A percentile compares a stretch with the other conserved stretches of the same genome.
Conservation (phyloP, 2,797 vertebrate genomes). For the Syngnathus rostellatus region DNA sequence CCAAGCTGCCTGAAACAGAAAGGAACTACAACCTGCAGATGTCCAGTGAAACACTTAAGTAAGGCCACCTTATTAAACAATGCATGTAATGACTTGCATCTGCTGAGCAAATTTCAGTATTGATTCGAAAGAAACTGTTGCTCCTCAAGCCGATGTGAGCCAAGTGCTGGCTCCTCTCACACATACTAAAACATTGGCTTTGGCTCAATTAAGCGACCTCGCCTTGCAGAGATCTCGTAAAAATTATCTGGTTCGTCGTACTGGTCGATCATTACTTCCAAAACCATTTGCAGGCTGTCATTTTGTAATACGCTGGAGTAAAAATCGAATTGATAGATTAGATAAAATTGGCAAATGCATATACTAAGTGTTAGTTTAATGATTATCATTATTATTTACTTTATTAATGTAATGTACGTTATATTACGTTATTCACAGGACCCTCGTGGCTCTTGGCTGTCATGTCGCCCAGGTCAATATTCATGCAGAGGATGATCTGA, state of each 20-base stretch:
- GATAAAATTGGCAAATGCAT: neutral
- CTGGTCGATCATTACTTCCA: neutral
- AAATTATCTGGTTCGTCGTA: slow-evolving; percentile 11
- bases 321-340: slow-evolving; percentile 3
- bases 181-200: slow-evolving; percentile 35
- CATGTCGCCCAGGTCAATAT: slow-evolving; percentile 85
- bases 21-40: slow-evolving; percentile 98
- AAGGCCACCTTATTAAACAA: slow-evolving; percentile 45
- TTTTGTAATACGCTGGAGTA: slow-evolving; percentile 14
- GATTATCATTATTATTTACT: neutral
- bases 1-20: slow-evolving; percentile 95
- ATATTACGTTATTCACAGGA: slow-evolving; percentile 62
- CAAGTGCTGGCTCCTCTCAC: slow-evolving; percentile 36
- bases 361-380: neutral
- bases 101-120: slow-evolving; percentile 41
- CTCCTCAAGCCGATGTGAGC: slow-evolving; percentile 27
- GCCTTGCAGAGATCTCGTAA: slow-evolving; percentile 1
- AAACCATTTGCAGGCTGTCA: neutral
- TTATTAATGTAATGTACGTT: neutral
- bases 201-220: slow-evolving; percentile 11
- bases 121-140: slow-evolving; percentile 35
- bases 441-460: slow-evolving; percentile 89
- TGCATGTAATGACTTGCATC: slow-evolving; percentile 35
- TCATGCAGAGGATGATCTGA: slow-evolving; percentile 89
- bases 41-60: slow-evolving; percentile 99